phyloP scores from a whole-genome alignment of 2,888 invertebrate genomes.

The Furcula furcula region DNA sequence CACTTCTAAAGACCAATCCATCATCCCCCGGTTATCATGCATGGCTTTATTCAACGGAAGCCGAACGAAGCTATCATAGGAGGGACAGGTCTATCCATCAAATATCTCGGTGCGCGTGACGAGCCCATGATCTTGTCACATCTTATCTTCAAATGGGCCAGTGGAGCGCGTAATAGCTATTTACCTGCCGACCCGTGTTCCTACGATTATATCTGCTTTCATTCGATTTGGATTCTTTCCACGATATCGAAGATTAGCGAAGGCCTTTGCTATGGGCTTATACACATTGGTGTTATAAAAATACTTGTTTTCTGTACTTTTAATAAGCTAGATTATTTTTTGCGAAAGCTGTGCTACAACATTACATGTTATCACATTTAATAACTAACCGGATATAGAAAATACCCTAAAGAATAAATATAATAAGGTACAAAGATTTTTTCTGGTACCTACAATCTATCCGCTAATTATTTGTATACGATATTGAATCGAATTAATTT shows the following conservation, averaged over 20 bases:
- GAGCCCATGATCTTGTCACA: constrained; percentile 45
- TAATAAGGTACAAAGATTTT: no score
- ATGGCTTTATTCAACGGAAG: constrained; percentile 54
- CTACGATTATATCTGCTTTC: constrained; percentile 59
- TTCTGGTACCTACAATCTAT: no score
- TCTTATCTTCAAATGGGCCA: constrained; percentile 63
- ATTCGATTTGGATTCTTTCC: constrained; percentile 65
- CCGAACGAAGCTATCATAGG: constrained; percentile 68
- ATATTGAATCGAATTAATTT: no score
- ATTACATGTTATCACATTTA: no score
- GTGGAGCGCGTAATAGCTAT: constrained; percentile 78
- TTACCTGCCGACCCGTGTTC: constrained; percentile 66
- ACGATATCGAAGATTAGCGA: constrained; percentile 53
- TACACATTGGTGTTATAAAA: no score
- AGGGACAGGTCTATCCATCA: constrained; percentile 67
- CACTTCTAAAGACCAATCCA: constrained; percentile 6
- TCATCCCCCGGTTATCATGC: constrained; percentile 40
- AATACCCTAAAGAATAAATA: no score
- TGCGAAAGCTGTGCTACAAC: no score
- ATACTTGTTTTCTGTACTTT: no score
- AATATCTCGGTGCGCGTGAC: constrained; percentile 37
- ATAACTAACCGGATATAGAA: no score
- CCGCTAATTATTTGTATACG: no score
- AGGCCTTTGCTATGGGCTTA: no score
- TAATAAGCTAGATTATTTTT: no score